Conservation (phyloP, 23 tunicate species). For the Trididemnum clinides region DNA sequence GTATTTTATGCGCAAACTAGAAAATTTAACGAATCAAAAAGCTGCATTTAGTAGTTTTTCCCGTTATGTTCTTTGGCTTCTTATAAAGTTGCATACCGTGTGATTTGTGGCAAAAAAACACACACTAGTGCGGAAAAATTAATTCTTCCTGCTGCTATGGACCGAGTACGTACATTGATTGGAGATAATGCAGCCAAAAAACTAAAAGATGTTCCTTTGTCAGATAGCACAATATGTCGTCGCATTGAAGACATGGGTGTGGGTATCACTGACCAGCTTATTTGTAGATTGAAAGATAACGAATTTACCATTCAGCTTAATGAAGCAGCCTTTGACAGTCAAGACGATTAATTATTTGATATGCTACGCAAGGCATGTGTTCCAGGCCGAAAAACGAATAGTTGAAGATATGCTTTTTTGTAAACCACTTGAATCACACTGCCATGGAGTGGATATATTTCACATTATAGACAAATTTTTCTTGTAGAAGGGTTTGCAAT, state of each 20-base stretch:
- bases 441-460: not conserved
- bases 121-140: not conserved
- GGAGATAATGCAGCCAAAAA: slow-evolving; percentile 16
- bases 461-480: too few relatives aligned
- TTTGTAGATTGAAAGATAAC: too few relatives aligned
- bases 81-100: too few relatives aligned
- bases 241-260: too few relatives aligned
- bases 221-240: slow-evolving; percentile 7
- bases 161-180: slow-evolving; percentile 8
- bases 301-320: not conserved
- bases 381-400: too few relatives aligned
- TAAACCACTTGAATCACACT: not conserved
- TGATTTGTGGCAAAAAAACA: not conserved
- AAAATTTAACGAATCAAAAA: slow-evolving; percentile 1
- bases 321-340: not conserved
- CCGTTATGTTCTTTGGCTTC: not conserved
- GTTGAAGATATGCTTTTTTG: too few relatives aligned
- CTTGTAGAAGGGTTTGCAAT: slow-evolving; percentile 1
- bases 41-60: not conserved
- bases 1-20: slow-evolving; percentile 1
- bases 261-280: too few relatives aligned
- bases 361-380: too few relatives aligned
- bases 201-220: slow-evolving; percentile 8
- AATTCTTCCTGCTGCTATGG: slow-evolving; percentile 20
- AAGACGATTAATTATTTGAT: not conserved